phyloP scores from a whole-genome alignment of 2,113 vertebrate species.

The Axis porcinus region DNA sequence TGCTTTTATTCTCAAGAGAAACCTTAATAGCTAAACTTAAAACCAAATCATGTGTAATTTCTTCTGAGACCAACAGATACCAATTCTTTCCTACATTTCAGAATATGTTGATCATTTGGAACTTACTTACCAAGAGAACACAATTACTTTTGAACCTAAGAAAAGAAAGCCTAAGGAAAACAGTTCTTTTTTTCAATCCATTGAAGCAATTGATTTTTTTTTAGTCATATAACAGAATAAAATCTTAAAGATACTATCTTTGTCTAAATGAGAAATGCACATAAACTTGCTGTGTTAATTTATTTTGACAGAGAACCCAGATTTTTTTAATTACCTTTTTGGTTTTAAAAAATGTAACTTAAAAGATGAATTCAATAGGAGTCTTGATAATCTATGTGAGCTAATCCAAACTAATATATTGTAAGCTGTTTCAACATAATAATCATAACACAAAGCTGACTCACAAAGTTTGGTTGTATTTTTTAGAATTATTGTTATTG shows the following conservation, averaged over 20 bases:
- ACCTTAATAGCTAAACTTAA: neutral
- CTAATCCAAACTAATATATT: neutral
- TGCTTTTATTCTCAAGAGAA: neutral
- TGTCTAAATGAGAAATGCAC: neutral
- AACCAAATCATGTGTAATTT: neutral
- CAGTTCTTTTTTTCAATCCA: neutral
- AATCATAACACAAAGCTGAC: neutral
- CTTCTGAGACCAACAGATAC: neutral
- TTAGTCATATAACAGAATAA: neutral
- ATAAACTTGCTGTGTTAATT: neutral
- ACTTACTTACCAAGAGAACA: constrained; percentile 12
- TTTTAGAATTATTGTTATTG: neutral
- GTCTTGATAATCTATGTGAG: neutral
- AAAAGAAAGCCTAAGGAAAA: neutral
- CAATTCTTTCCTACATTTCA: neutral
- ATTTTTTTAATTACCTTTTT: neutral
- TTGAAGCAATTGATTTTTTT: neutral
- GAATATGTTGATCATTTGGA: neutral
- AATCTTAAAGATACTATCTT: neutral
- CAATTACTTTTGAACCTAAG: neutral
- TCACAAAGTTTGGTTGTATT: neutral
- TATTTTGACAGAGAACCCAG: neutral
- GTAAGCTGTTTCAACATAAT: neutral
- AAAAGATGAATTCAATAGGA: neutral
- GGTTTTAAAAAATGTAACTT: constrained; percentile 10